Conservation (phyloP, 2,797 vertebrate species). For the Gouania willdenowi region DNA sequence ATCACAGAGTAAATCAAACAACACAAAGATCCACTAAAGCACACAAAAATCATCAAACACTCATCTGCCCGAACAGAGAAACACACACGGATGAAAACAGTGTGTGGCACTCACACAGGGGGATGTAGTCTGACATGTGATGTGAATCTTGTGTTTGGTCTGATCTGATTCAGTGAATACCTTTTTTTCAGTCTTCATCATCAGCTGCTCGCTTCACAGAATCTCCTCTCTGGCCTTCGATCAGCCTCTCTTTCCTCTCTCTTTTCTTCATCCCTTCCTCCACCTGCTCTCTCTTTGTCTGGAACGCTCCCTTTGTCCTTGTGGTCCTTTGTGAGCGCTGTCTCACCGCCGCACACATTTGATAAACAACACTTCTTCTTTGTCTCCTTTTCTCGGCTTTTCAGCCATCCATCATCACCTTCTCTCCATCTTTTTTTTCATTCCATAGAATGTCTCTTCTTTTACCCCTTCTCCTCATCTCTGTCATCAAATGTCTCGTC, state of each 20-base stretch:
- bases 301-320: slow-evolving; percentile 49
- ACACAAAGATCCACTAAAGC: not conserved
- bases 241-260: not conserved
- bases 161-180: slow-evolving; percentile 49
- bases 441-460: slow-evolving; percentile 5
- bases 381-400: slow-evolving; percentile 17
- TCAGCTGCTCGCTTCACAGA: not conserved
- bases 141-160: slow-evolving; percentile 48
- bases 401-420: slow-evolving; percentile 26
- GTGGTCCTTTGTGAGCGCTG: slow-evolving; percentile 9
- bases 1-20: slow-evolving; percentile 4
- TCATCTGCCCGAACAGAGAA: slow-evolving; percentile 1
- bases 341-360: slow-evolving; percentile 31
- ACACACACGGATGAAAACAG: slow-evolving; percentile 7
- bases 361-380: slow-evolving; percentile 45
- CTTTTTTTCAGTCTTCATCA: not conserved
- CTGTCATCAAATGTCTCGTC: slow-evolving; percentile 22
- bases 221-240: slow-evolving; percentile 8
- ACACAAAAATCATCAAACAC: slow-evolving; percentile 5
- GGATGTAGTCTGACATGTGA: slow-evolving; percentile 32
- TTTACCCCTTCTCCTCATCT: slow-evolving; percentile 11
- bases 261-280: not conserved
- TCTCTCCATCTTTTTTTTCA: slow-evolving; percentile 22
- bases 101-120: slow-evolving; percentile 9
- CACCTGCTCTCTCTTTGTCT: slow-evolving; percentile 3